phyloP scores from a whole-genome alignment of 2,888 invertebrate species.

The Amorpha juglandis region DNA sequence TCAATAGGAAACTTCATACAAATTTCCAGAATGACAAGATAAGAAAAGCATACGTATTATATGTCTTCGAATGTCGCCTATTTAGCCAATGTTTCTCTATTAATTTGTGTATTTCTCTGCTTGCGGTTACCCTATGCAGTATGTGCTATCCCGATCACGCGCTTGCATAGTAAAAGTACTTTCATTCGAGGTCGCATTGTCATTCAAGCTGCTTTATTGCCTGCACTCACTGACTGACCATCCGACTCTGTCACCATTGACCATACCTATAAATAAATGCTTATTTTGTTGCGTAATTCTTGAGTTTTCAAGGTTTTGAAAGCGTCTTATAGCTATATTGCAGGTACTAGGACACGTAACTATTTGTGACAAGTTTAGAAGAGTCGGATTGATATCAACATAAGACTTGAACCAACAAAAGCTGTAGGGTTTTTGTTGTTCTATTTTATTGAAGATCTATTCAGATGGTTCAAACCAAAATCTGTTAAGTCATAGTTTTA shows the following conservation, averaged over 20 bases:
- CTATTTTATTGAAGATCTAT: too few relatives aligned
- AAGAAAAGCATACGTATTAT: too few relatives aligned
- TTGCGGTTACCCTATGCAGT: constrained; percentile 48
- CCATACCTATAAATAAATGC: constrained; percentile 24
- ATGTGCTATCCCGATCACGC: constrained; percentile 71
- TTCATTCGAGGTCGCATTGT: constrained; percentile 81
- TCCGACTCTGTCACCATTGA: constrained; percentile 53
- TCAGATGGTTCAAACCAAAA: too few relatives aligned
- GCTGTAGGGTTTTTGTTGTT: too few relatives aligned
- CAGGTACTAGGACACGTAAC: too few relatives aligned
- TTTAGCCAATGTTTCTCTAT: not conserved
- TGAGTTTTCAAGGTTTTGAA: constrained; percentile 8
- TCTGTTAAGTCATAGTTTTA: too few relatives aligned
- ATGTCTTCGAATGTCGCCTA: too few relatives aligned
- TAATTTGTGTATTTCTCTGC: constrained; percentile 40
- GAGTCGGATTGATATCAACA: too few relatives aligned
- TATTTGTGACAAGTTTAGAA: too few relatives aligned
- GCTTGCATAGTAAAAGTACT: constrained; percentile 80
- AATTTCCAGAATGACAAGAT: too few relatives aligned
- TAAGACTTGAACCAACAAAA: too few relatives aligned
- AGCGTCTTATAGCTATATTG: not conserved
- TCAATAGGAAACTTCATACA: too few relatives aligned
- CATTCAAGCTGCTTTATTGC: constrained; percentile 65
- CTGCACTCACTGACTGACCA: constrained; percentile 47
- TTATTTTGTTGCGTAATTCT: constrained; percentile 22